These are phyloP conservation scores for Dasypus novemcinctus DNA, from an alignment of 2,113 vertebrate genomes.

Conservation along the genomic window DNA sequence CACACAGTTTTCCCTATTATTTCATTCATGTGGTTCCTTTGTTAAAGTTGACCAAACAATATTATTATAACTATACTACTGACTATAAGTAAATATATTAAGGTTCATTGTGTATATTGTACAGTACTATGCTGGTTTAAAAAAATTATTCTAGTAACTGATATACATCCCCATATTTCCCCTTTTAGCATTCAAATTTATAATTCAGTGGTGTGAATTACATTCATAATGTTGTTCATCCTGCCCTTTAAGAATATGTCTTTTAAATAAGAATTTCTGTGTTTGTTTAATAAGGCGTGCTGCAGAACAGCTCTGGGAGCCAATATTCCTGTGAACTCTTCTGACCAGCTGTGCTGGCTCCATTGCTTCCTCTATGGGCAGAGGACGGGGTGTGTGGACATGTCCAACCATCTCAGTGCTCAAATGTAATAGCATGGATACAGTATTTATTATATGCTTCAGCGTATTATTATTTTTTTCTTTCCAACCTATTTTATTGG, in stretches of 20 bases:
- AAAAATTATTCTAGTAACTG: too few relatives aligned
- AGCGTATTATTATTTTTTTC: conserved; percentile 27
- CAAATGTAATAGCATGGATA: conserved; percentile 31
- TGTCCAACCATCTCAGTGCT: conserved; percentile 33
- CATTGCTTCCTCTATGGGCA: background rate
- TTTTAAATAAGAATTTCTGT: conserved; percentile 21
- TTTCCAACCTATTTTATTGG: conserved; percentile 27
- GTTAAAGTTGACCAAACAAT: too few relatives aligned
- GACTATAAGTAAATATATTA: too few relatives aligned
- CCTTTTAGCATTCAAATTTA: too few relatives aligned
- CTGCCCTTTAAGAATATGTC: background rate
- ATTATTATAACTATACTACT: too few relatives aligned
- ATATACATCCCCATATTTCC: too few relatives aligned
- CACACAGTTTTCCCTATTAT: too few relatives aligned
- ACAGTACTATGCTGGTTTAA: too few relatives aligned
- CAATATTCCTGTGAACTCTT: conserved; percentile 3
- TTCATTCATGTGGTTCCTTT: too few relatives aligned
- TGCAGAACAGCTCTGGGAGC: conserved; percentile 21
- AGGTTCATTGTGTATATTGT: too few relatives aligned
- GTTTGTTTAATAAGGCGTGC: background rate
- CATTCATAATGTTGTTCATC: too few relatives aligned
- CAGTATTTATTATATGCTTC: conserved; percentile 53
- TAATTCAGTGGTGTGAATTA: too few relatives aligned
- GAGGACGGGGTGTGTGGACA: background rate
- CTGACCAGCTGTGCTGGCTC: background rate